A percentile compares a stretch with the other conserved stretches of the same genome.
Conservation (phyloP, 1,140 invertebrate species). For the Coelopa frigida region DNA sequence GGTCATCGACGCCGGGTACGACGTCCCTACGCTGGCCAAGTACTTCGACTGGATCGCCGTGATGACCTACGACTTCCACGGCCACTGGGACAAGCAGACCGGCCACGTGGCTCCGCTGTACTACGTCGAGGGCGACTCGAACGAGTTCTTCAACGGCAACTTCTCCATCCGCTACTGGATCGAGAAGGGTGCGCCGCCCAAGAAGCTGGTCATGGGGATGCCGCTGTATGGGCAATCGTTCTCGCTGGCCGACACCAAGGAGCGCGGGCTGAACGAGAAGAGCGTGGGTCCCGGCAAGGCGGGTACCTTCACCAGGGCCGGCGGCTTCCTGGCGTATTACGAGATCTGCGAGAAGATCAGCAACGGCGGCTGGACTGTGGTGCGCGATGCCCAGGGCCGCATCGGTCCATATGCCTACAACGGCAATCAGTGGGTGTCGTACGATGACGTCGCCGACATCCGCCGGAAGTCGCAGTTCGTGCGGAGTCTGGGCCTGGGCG, state of each 20-base stretch:
- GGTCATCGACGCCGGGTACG: slow-evolving; percentile 73
- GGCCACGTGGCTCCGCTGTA: slow-evolving; percentile 83
- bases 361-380: slow-evolving; percentile 57
- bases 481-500: slow-evolving; percentile 55
- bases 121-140: slow-evolving; percentile 60
- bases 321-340: slow-evolving; percentile 78
- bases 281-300: slow-evolving; percentile 68
- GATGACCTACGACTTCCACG: slow-evolving; percentile 87
- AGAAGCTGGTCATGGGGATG: slow-evolving; percentile 74
- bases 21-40: slow-evolving; percentile 59
- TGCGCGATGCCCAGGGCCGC: slow-evolving; percentile 53
- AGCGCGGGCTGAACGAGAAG: slow-evolving; percentile 58
- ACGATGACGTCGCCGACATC: slow-evolving; percentile 65
- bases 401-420: slow-evolving; percentile 67
- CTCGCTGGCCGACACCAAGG: slow-evolving; percentile 55
- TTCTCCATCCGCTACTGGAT: slow-evolving; percentile 78
- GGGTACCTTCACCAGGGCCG: slow-evolving; percentile 69
- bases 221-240: slow-evolving; percentile 81
- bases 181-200: slow-evolving; percentile 61
- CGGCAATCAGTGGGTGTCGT: slow-evolving; percentile 75
- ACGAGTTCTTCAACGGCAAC: slow-evolving; percentile 73
- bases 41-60: slow-evolving; percentile 83
- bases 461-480: slow-evolving; percentile 53
- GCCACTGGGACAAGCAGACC: slow-evolving; percentile 84
- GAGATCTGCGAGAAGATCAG: slow-evolving; percentile 64